A percentile compares a stretch with the other conserved stretches of the same genome.
These are phyloP conservation scores for Eufriesea mexicana DNA, from an alignment of 1,140 invertebrate genomes.

Conservation along the genomic window DNA sequence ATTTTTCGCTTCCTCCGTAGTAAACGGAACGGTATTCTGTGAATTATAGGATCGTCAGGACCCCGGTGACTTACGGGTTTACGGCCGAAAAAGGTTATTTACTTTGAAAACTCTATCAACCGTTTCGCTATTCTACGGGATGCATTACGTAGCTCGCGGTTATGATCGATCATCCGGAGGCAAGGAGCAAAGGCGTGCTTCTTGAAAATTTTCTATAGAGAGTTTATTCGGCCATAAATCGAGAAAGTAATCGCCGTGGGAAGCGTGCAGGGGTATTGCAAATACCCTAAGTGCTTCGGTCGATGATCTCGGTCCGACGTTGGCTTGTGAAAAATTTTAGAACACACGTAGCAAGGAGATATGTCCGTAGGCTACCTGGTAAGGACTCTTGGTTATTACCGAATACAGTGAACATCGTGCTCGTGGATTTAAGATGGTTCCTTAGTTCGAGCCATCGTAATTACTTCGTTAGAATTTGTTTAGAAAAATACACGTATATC, in stretches of 20 bases:
- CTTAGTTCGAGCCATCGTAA: too few relatives aligned
- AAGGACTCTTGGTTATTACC: not conserved
- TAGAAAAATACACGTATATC: too few relatives aligned
- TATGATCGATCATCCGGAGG: constrained; percentile 31
- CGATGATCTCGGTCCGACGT: not conserved
- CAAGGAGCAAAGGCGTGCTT: not conserved
- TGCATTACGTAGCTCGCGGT: constrained; percentile 25
- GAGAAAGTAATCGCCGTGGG: constrained; percentile 37
- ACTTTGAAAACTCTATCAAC: constrained; percentile 22
- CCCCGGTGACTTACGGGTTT: not conserved
- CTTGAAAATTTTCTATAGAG: constrained; percentile 38
- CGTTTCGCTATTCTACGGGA: constrained; percentile 16
- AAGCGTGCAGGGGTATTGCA: constrained; percentile 7
- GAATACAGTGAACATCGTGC: not conserved
- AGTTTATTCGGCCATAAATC: constrained; percentile 48
- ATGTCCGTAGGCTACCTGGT: too few relatives aligned
- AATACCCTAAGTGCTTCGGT: constrained; percentile 20
- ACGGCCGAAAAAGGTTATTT: constrained; percentile 8
- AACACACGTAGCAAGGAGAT: not conserved
- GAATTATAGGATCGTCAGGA: not conserved
- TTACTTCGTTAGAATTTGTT: too few relatives aligned
- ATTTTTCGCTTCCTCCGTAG: not conserved
- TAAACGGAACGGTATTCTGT: not conserved
- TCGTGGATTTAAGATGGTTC: too few relatives aligned
- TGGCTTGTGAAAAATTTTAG: constrained; percentile 5